phyloP scores from a whole-genome alignment of 2,113 vertebrate species.

The Syngnathus scovelli region DNA sequence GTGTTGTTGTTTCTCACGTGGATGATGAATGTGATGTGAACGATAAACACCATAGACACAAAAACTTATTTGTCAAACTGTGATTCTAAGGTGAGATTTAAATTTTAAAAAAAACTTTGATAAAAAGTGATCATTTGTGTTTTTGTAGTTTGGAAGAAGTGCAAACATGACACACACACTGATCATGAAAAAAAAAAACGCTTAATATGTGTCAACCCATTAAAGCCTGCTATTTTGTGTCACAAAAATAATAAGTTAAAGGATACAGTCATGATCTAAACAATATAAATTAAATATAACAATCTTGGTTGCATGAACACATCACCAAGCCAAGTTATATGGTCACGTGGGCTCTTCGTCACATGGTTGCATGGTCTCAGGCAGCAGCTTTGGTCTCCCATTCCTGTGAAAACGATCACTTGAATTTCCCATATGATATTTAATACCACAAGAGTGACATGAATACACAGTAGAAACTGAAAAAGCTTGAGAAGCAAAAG shows the following conservation, averaged over 20 bases:
- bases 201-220: not conserved
- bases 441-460: not conserved
- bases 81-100: not conserved
- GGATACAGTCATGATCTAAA: not conserved
- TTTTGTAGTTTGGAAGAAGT: not conserved
- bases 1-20: not conserved
- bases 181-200: not conserved
- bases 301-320: not conserved
- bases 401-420: slow-evolving; percentile 54
- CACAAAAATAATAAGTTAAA: not conserved
- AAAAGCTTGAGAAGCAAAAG: no score
- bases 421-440: not conserved
- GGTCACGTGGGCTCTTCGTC: not conserved
- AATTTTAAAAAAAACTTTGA: not conserved
- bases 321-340: not conserved
- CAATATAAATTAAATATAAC: not conserved
- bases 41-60: not conserved
- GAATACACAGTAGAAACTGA: not conserved
- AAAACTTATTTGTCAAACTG: not conserved
- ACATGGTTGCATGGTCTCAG: slow-evolving; percentile 37
- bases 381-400: slow-evolving; percentile 75
- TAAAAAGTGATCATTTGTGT: not conserved
- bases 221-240: not conserved
- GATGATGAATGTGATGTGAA: not conserved
- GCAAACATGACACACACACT: not conserved